These are phyloP conservation scores for Mola mola DNA, from an alignment of 2,113 vertebrate genomes.

Conservation along the genomic window DNA sequence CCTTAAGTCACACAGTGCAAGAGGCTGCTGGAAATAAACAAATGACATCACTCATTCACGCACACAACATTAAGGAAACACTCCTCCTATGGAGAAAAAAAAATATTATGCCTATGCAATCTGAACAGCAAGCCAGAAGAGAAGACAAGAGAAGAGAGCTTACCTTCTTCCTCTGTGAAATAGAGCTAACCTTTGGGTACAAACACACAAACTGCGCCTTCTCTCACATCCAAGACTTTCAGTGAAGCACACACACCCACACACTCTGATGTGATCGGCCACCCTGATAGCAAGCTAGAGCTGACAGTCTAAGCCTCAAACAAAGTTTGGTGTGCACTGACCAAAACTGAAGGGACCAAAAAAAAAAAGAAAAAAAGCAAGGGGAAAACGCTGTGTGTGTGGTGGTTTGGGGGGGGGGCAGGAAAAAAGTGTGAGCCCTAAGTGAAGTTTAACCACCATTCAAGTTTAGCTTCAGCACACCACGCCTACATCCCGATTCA, in stretches of 20 bases:
- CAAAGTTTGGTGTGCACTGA: constrained; percentile 81
- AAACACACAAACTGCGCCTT: constrained; percentile 46
- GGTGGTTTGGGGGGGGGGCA: constrained; percentile 31
- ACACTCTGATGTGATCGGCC: constrained; percentile 70
- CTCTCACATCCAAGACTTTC: constrained; percentile 40
- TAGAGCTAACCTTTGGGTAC: constrained; percentile 54
- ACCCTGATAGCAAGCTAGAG: constrained; percentile 66
- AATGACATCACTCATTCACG: constrained; percentile 5
- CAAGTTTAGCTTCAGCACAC: constrained; percentile 81
- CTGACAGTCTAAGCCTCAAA: constrained; percentile 75
- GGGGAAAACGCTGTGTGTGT: too few species aligned
- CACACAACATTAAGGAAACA: constrained; percentile 7
- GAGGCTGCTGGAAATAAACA: constrained; percentile 2
- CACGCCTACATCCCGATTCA: constrained; percentile 73
- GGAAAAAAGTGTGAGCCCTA: constrained; percentile 70
- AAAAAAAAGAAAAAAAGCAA: too few species aligned
- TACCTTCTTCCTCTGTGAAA: constrained; percentile 68
- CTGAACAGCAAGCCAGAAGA: constrained; percentile 7
- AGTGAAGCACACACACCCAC: constrained; percentile 25
- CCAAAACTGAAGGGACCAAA: constrained; percentile 65
- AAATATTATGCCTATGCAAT: background rate
- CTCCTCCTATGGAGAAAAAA: too few species aligned
- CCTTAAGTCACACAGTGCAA: constrained; percentile 10
- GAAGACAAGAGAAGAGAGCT: constrained; percentile 42
- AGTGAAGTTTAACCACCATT: constrained; percentile 77